Base-by-base conservation (phyloP, 92 coral and sea anemone genomes). In the Paramuricea clavata region DNA sequence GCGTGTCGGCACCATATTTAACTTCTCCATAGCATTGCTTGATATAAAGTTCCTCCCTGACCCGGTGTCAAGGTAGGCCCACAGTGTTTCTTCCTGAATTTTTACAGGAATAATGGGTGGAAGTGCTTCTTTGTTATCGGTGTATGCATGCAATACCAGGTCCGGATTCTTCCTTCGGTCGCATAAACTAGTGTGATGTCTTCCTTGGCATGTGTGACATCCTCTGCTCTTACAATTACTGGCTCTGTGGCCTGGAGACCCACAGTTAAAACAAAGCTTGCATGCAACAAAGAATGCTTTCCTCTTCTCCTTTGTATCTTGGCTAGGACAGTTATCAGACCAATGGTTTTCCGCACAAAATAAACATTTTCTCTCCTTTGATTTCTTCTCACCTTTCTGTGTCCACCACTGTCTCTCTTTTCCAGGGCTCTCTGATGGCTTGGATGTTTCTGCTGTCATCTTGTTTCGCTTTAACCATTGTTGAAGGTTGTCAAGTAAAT, bases 141-240 rank as follows among this genome's bases (percentile, higher is more conserved):
- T 12, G 16, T n/a, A n/a, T n/a, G n/a, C n/a, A n/a, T n/a, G n/a
- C n/a, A n/a, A n/a, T n/a, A n/a, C n/a, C n/a, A n/a, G n/a, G n/a
- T n/a, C n/a, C n/a, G n/a, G n/a, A n/a, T n/a, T n/a, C n/a, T n/a
- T n/a, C n/a, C n/a, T n/a, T n/a, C n/a, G 84, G 23, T 73, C 89
- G 76, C 95, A 83, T 26, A 92, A 10, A 57, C 93, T 90, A 0
- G 89, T 92, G n/a, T n/a, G n/a, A 39, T 92, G 95, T 80, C 31
- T 90, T 36, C 70, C 30, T 47, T 67, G 57, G 22, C 95, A 69
- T 23, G 30, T 69, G 26, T 12, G 31, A 0, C 76, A 69, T 9
- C 26, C 49, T 0, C 44, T 25, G 12, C 76, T 26, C 2, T 19
- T 21, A 61, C 89, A 92, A 1, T 32, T 21, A 19, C 35, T 78